Percentiles rank a stretch among this genome's conserved stretches.
phyloP scores from a whole-genome alignment of 2,113 vertebrate genomes.

The Geococcyx californianus region DNA sequence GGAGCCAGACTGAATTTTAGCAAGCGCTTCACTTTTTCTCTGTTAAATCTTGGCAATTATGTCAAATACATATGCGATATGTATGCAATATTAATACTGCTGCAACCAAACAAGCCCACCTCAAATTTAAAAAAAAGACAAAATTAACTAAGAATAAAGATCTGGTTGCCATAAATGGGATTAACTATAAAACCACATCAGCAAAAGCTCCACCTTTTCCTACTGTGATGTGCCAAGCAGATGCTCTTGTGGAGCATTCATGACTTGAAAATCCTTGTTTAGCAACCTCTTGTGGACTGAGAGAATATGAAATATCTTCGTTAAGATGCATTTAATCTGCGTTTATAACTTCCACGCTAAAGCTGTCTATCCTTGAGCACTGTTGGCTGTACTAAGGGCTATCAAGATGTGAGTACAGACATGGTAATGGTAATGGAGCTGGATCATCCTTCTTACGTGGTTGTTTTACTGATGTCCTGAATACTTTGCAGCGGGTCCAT shows the following conservation, averaged over 20 bases:
- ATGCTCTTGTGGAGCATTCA: not conserved
- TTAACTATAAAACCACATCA: not conserved
- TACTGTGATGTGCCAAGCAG: not conserved
- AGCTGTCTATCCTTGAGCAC: not conserved
- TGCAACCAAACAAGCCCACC: not conserved
- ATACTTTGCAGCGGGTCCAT: constrained; percentile 94
- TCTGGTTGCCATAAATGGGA: not conserved
- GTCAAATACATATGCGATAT: not conserved
- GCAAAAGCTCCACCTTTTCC: not conserved
- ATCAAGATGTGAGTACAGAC: not conserved
- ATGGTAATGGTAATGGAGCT: not conserved
- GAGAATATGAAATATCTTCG: not conserved
- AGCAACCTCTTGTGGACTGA: not conserved
- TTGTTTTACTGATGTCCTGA: constrained; percentile 97
- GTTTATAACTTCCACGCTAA: not conserved
- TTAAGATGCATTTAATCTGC: not conserved
- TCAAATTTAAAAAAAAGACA: not conserved
- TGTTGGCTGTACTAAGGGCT: not conserved
- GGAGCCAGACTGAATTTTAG: not conserved
- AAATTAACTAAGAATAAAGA: not conserved
- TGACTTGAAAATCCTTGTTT: not conserved
- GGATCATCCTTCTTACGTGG: constrained; percentile 82
- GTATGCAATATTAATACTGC: not conserved
- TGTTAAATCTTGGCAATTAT: not conserved
- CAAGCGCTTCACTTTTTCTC: not conserved